phyloP scores from a whole-genome alignment of 2,888 invertebrate species.

The Tyria jacobaeae region DNA sequence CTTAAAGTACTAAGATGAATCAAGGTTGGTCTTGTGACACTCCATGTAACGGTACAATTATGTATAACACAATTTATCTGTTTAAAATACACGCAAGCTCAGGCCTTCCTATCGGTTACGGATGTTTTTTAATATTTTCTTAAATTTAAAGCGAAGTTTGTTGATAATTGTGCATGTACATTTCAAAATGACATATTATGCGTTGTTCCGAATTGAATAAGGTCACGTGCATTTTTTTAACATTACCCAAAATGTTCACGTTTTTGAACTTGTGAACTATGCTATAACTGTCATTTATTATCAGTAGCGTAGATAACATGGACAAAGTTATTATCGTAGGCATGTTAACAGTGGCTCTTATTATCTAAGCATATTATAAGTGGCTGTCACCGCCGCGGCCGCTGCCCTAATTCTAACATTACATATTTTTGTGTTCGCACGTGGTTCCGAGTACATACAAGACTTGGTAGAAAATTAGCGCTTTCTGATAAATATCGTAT shows the following conservation, averaged over 20 bases:
- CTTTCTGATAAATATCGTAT: neutral
- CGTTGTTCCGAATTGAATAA: too few relatives aligned
- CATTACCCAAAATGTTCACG: conserved; percentile 8
- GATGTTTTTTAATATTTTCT: too few relatives aligned
- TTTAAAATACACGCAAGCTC: too few relatives aligned
- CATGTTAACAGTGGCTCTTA: conserved; percentile 41
- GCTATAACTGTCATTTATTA: conserved; percentile 40
- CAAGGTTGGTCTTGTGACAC: neutral
- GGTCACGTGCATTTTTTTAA: conserved; percentile 3
- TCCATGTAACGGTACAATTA: neutral
- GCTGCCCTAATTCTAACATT: conserved; percentile 15
- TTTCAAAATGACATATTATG: too few relatives aligned
- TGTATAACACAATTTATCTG: too few relatives aligned
- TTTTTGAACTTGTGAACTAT: conserved; percentile 16
- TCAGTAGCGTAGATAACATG: conserved; percentile 42
- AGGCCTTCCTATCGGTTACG: too few relatives aligned
- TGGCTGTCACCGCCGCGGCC: conserved; percentile 21
- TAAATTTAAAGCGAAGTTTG: too few relatives aligned
- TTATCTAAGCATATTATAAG: conserved; percentile 40
- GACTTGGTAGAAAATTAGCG: too few relatives aligned
- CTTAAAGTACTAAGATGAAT: neutral
- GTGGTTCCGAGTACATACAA: too few relatives aligned
- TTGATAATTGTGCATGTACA: too few relatives aligned
- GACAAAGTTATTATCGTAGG: conserved; percentile 42
- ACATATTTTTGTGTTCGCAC: conserved; percentile 4